Base-by-base conservation (phyloP, 2,797 vertebrate genomes). In the Takifugu rubripes region DNA sequence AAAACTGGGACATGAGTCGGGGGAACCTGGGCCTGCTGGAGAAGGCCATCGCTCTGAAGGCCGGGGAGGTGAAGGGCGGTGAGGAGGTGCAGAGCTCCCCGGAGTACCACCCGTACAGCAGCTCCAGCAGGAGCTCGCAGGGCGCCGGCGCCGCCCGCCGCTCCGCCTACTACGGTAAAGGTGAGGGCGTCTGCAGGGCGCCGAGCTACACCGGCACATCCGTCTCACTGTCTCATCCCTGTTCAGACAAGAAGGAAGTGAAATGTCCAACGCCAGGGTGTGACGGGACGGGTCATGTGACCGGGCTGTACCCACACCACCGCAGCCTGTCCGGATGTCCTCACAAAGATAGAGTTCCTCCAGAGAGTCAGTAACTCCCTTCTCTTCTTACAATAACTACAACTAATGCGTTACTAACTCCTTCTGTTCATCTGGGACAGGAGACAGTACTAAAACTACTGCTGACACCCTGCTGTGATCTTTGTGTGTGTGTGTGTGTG, bases 201-300 rank as follows among this genome's bases (percentile, higher is more conserved):
- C 17, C 44, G 5, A 16, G 16, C 1, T 27, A 14, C 16, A 7
- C 25, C 40, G 21, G n/a, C 25, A 15, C 50, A 10, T 1, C 7
- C 33, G 33, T 42, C 43, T 44, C 16, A 44, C 51, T 16, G 7
- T 3, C 8, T 25, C 25, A 15, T 48, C n/a, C n/a, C 27, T 46
- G 33, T 84, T 80, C 90, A 3, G 97, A 99, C 56, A 99, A 99
- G 64, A 89, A 94, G 61, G 96, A 99, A 79, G 94, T 98, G 76
- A 98, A 98, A 84, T 99, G 96, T 76, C 97, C 97, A 0, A 99
- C 97, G 2, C 97, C 96, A 1, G 96, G 97, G 14, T 99, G 96
- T 1, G 96, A 98, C 52, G 96, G 96, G 57, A 97, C 97, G 0
- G 97, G 97, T 55, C 97, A 99, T 0, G 96, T 99, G 66, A 99